These are phyloP conservation scores for Sceloporus tristichus DNA, from an alignment of 2,113 vertebrate genomes.

Conservation along the genomic window DNA sequence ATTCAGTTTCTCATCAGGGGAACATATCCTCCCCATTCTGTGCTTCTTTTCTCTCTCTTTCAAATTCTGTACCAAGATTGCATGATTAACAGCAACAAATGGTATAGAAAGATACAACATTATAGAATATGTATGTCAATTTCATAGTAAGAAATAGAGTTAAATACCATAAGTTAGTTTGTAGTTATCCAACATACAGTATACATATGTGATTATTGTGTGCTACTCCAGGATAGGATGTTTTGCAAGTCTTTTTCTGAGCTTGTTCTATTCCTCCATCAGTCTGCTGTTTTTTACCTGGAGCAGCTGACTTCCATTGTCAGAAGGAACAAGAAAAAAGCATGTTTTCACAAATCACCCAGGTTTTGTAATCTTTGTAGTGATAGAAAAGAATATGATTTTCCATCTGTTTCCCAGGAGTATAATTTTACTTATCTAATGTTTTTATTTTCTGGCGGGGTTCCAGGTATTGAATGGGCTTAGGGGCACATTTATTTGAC, in stretches of 20 bases:
- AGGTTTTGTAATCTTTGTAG: slow-evolving; percentile 17
- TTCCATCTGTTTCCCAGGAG: slow-evolving; percentile 16
- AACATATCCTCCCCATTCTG: no score
- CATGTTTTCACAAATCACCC: neutral
- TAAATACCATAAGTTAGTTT: neutral
- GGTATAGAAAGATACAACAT: neutral
- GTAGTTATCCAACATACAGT: neutral
- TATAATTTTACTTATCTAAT: slow-evolving; percentile 31
- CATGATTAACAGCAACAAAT: neutral
- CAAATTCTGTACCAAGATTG: neutral
- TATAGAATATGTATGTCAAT: neutral
- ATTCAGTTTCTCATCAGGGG: no score
- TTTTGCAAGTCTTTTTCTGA: slow-evolving; percentile 10
- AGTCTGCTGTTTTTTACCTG: slow-evolving; percentile 14
- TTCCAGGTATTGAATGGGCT: slow-evolving; percentile 2
- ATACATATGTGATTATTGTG: neutral
- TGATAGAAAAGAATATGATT: neutral
- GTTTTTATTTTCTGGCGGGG: neutral
- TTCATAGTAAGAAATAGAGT: neutral
- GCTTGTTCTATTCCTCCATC: neutral
- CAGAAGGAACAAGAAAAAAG: neutral
- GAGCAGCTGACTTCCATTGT: slow-evolving; percentile 24
- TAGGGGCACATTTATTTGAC: slow-evolving; percentile 5
- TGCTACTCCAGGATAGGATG: neutral
- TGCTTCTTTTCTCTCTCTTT: neutral